Base-by-base conservation (phyloP, 1,140 invertebrate species). In the Doryteuthis pealeii region DNA sequence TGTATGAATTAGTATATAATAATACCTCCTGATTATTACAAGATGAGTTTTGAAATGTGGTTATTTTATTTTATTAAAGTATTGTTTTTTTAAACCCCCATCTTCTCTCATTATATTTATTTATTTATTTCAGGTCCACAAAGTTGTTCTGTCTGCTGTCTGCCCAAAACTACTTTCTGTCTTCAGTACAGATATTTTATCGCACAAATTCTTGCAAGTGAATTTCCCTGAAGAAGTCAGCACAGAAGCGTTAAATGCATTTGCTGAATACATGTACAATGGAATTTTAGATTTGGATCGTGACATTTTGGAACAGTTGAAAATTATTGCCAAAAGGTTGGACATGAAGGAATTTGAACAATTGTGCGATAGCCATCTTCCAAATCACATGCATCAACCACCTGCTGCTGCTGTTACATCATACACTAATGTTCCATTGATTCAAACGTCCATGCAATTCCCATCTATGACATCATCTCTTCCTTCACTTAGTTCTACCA, bases 181-280 rank as follows among this genome's bases (percentile, higher is more conserved):
- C 15, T 68, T 33, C 6, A 33, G 32, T 68, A 68, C 66, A 68
- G 66, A 68, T 32, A 33, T 68, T 22, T 30, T 68, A 18, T 32
- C 28, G 8, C 30, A 68, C 10, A 33, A 68, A 18, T 32, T 68
- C 30, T 22, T 68, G 5, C 66, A 68, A 32, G 66, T 68, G 10
- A 68, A 68, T 32, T 68, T 68, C 18, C 66, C 66, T 12, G 32
- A 68, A 31, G 66, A 68, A 31, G 32, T 68, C 30, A 33, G 66
- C 22, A 33, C 28, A 33, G 66, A 68, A 68, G 66, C 66, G 8
- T 33, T 68, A 22, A 32, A 33, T 31, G 66, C 66, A 22, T 68
- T 68, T 68, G 66, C 66, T 33, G 32, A 33, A 68, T 68, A 68
- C 30, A 68, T 68, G 66, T 68, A 68, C 22, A 33, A 68, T 68